Conservation (phyloP, 2,113 vertebrate species). For the Sorex fumeus region DNA sequence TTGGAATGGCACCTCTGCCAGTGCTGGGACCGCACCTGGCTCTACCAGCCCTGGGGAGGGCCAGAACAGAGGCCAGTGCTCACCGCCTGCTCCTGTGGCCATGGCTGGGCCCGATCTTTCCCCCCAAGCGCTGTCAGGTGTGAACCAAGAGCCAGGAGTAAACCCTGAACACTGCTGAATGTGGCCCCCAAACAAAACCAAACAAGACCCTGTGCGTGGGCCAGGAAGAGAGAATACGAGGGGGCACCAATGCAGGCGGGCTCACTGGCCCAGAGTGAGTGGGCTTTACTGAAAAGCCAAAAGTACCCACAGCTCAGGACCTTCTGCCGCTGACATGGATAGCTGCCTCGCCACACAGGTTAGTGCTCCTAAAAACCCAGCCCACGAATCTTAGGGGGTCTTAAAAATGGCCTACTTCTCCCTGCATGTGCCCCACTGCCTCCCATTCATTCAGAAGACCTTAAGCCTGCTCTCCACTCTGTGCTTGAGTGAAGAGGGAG, state of each 20-base stretch:
- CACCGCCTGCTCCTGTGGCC: background rate
- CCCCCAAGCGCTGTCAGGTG: too few relatives aligned
- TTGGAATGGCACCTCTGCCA: conserved; percentile 6
- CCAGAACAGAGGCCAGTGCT: background rate
- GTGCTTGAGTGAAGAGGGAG: too few relatives aligned
- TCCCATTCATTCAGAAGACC: too few relatives aligned
- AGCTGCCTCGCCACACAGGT: background rate
- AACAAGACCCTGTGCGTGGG: too few relatives aligned
- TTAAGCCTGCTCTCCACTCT: background rate
- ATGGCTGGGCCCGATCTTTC: background rate
- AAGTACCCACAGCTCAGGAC: background rate
- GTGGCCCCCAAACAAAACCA: too few relatives aligned
- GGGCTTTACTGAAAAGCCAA: conserved; percentile 4
- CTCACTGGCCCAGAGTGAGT: too few relatives aligned
- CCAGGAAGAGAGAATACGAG: too few relatives aligned
- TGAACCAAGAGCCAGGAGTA: too few relatives aligned
- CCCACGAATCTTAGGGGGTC: background rate
- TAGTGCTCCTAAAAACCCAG: background rate
- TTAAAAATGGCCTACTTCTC: background rate
- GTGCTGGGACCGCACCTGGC: conserved; percentile 22
- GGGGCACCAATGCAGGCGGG: too few relatives aligned
- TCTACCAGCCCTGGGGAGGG: background rate
- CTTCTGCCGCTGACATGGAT: background rate
- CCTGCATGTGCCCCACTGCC: background rate
- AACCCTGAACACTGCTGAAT: too few relatives aligned